Conservation (phyloP, 2,797 vertebrate species). For the Busarellus nigricollis region DNA sequence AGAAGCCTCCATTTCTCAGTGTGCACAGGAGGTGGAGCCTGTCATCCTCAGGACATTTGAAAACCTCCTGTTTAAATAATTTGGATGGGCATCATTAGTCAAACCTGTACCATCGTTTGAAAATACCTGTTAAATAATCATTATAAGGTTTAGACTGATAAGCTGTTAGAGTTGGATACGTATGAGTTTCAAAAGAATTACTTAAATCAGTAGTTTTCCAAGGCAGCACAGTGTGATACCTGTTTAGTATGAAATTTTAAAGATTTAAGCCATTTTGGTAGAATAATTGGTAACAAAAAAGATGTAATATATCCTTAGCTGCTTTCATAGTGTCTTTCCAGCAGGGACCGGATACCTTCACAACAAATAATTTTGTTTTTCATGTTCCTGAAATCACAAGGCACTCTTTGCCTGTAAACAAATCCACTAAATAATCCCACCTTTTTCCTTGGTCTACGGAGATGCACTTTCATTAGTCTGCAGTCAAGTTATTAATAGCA, state of each 20-base stretch:
- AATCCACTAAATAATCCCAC: not conserved
- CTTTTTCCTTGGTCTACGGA: not conserved
- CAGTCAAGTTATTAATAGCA: not conserved
- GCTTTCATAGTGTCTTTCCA: not conserved
- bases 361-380: not conserved
- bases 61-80: not conserved
- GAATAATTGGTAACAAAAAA: not conserved
- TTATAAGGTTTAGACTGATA: not conserved
- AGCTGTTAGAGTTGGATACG: not conserved
- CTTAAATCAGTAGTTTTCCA: not conserved
- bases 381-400: not conserved
- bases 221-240: not conserved
- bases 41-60: not conserved
- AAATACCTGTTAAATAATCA: not conserved
- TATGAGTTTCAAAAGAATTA: not conserved
- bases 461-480: not conserved
- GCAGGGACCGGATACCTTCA: not conserved
- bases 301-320: not conserved
- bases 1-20: not conserved
- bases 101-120: not conserved
- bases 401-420: not conserved
- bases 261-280: not conserved
- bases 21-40: not conserved
- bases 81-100: not conserved
- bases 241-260: not conserved